These are phyloP conservation scores for Takifugu bimaculatus DNA, from an alignment of 2,113 vertebrate species.

Conservation along the genomic window DNA sequence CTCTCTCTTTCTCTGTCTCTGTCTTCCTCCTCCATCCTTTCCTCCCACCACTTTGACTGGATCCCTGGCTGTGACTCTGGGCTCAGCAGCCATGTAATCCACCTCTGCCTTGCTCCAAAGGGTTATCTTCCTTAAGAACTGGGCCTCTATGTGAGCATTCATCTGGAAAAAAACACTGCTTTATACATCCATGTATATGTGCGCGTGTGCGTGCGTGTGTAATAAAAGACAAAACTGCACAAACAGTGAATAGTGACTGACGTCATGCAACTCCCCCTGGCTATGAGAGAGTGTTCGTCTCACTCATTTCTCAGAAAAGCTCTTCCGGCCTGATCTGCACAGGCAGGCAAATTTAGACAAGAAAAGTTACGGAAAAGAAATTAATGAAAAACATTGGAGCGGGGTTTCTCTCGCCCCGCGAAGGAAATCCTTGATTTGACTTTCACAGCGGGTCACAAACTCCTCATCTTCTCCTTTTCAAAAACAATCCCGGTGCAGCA, in stretches of 20 bases:
- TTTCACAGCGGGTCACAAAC: slow-evolving; percentile 48
- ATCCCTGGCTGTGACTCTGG: slow-evolving; percentile 60
- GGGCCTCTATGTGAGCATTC: slow-evolving; percentile 60
- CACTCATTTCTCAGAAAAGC: slow-evolving; percentile 50
- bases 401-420: slow-evolving; percentile 33
- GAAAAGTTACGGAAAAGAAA: slow-evolving; percentile 3
- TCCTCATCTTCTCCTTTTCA: slow-evolving; percentile 39
- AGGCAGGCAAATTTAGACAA: slow-evolving; percentile 30
- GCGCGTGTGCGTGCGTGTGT: slow-evolving; percentile 36
- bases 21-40: slow-evolving; percentile 29
- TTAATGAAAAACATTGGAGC: slow-evolving; percentile 15
- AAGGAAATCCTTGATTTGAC: slow-evolving; percentile 18
- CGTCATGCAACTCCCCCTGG: slow-evolving; percentile 61
- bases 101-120: slow-evolving; percentile 67
- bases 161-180: slow-evolving; percentile 65
- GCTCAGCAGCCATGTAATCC: slow-evolving; percentile 66
- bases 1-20: slow-evolving; percentile 1
- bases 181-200: slow-evolving; percentile 48
- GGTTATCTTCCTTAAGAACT: slow-evolving; percentile 66
- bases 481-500: slow-evolving; percentile 28
- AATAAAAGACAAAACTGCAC: slow-evolving; percentile 51
- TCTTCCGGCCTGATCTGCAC: slow-evolving; percentile 39
- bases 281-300: slow-evolving; percentile 55
- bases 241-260: slow-evolving; percentile 61
- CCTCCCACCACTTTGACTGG: slow-evolving; percentile 53